Base-by-base conservation (phyloP, 2,797 vertebrate genomes). In the Gymnocypris eckloni region DNA sequence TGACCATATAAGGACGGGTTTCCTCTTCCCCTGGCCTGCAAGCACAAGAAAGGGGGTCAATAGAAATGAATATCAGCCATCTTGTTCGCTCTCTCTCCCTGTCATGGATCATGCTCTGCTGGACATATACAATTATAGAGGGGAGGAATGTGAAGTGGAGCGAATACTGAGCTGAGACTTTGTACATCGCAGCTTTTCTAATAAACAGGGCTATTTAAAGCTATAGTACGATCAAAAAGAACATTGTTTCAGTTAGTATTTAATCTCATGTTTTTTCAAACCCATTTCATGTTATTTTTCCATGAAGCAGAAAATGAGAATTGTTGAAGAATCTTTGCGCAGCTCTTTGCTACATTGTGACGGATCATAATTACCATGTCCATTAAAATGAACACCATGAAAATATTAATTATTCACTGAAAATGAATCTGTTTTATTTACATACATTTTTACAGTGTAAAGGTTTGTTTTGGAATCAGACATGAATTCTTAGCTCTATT, bases 1-100 rank as follows among this genome's bases (percentile, higher is more conserved):
- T 79, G 83, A 54, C 86, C 70, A 69, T 81, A 71, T 69, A 41
- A 50, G 79, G 61, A 81, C 4, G 4, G 2, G 33, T 77, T 85
- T 80, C 71, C 50, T 59, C 50, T 81, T 80, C 59, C 33, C 61
- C 70, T 79, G 43, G 56, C n/a, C 41, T 56, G 48, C 22, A 84
- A 84, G 8, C 4, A 15, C 45, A 25, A 75, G 64, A 76, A 16
- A 12, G 25, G 13, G 45, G 33, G 43, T 73, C 56, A 43, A 79
- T 37, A 45, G 56, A 69, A 76, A 72, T 41, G 33, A 72, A 78
- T 66, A 66, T 67, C 61, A 50, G 48, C 22, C 79, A 7, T 69
- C 33, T 54, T 45, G 77, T 52, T 81, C 45, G 7, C 45, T n/a
- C 66, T 70, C 41, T 45, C 41, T 67, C 41, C 10, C 3, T 56